Evolutionary conservation across 1,140 invertebrate species (phyloP).

Genomic region (Macrocentrus cingulum): DNA sequence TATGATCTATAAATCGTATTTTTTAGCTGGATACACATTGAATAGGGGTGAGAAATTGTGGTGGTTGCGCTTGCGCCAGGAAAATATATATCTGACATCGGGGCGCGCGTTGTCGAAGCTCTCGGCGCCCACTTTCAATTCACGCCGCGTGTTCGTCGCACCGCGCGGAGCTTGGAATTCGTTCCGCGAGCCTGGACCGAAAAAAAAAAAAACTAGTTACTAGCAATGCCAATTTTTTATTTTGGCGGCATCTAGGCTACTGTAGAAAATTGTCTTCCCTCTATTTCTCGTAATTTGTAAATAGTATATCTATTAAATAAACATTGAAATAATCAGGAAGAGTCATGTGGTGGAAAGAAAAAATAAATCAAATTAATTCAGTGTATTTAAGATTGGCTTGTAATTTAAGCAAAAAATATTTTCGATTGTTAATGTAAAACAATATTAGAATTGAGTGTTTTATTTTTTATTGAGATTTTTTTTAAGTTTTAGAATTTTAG

Average conservation of each 20-base stretch:
- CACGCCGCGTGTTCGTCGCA: slow-evolving; percentile 46
- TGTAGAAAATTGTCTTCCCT: not conserved
- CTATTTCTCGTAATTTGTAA: not conserved
- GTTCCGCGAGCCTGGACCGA: slow-evolving; percentile 24
- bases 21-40: slow-evolving; percentile 24
- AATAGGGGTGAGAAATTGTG: slow-evolving; percentile 15
- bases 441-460: too few species aligned
- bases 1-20: too few species aligned
- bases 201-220: not conserved
- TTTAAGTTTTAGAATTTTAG: not conserved
- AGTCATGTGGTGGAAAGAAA: slow-evolving; percentile 12
- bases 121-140: slow-evolving; percentile 48
- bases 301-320: not conserved
- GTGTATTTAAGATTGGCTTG: not conserved
- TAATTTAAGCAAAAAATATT: too few species aligned
- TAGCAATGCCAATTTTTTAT: not conserved
- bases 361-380: not conserved
- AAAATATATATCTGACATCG: slow-evolving; percentile 32
- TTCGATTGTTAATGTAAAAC: too few species aligned
- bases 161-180: slow-evolving; percentile 29
- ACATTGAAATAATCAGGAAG: not conserved
- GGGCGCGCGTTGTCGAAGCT: slow-evolving; percentile 36
- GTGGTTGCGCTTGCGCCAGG: slow-evolving; percentile 27
- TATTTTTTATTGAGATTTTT: too few species aligned
- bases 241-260: not conserved